Evolutionary conservation across 2,113 vertebrate species (phyloP).

Genomic region (Sorex araneus): DNA sequence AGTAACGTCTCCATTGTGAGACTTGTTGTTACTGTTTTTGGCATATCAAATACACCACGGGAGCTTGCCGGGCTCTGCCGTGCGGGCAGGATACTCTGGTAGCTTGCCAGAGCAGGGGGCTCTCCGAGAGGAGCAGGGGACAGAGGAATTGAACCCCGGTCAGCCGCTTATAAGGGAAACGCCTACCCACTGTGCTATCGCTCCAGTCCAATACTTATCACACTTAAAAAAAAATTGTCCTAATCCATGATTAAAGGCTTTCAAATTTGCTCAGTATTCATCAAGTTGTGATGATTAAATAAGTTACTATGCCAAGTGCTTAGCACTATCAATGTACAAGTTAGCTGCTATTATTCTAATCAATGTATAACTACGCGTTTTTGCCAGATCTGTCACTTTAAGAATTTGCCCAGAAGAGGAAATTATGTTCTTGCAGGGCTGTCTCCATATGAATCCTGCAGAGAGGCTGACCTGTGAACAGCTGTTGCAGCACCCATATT

Average conservation of each 20-base stretch:
- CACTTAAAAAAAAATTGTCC: neutral
- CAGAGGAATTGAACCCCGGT: too few relatives aligned
- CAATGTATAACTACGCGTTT: neutral
- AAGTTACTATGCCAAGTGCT: neutral
- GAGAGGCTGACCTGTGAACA: conserved; percentile 94
- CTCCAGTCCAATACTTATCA: too few relatives aligned
- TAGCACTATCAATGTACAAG: neutral
- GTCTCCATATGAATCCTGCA: conserved; percentile 94
- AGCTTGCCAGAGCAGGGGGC: too few relatives aligned
- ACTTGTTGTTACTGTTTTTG: too few relatives aligned
- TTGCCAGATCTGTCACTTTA: neutral
- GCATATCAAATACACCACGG: too few relatives aligned
- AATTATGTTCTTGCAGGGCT: conserved; percentile 88
- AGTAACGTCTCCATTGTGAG: too few relatives aligned
- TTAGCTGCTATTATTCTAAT: neutral
- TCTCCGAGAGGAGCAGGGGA: too few relatives aligned
- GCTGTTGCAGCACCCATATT: conserved; percentile 95
- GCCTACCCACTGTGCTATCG: too few relatives aligned
- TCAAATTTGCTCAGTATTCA: neutral
- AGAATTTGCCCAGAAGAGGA: neutral
- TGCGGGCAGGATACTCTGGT: too few relatives aligned
- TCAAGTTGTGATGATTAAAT: neutral
- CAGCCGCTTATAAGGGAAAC: too few relatives aligned
- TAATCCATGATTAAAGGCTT: neutral
- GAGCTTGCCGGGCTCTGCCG: too few relatives aligned